phyloP scores from a whole-genome alignment of 2,888 invertebrate genomes.

The Patella pellucida region DNA sequence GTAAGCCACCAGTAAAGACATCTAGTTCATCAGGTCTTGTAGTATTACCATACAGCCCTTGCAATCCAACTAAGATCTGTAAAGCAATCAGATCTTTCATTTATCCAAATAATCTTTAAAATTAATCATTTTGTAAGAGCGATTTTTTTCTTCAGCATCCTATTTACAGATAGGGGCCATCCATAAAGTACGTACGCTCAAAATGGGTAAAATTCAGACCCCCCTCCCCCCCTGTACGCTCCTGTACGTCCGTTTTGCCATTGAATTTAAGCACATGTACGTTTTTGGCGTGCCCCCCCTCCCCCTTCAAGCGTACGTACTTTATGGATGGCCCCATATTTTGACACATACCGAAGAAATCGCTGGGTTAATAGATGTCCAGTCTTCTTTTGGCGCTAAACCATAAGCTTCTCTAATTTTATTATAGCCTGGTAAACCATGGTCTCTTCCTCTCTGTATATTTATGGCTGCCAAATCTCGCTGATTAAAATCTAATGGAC shows the following conservation, averaged over 20 bases:
- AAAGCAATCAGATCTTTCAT: not conserved
- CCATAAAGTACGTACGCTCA: too few relatives aligned
- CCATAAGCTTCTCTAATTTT: conserved; percentile 74
- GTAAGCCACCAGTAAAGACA: conserved; percentile 96
- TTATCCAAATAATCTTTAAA: not conserved
- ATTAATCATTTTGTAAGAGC: conserved; percentile 13
- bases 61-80: conserved; percentile 72
- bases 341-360: not conserved
- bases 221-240: too few relatives aligned
- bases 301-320: too few relatives aligned
- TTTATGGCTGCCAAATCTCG: conserved; percentile 95
- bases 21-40: conserved; percentile 85
- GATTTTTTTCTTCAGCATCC: not conserved
- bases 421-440: conserved; percentile 82
- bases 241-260: too few relatives aligned
- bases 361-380: conserved; percentile 43
- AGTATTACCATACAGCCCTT: conserved; percentile 78
- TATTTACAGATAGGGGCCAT: not conserved
- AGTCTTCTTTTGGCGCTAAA: conserved; percentile 53
- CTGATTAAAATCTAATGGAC: conserved; percentile 97
- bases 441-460: conserved; percentile 97
- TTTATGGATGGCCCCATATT: too few relatives aligned
- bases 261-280: too few relatives aligned
- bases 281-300: too few relatives aligned
- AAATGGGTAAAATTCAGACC: too few relatives aligned